These are phyloP conservation scores for Pseudopleuronectes americanus DNA, from an alignment of 2,797 vertebrate species.

Conservation along the genomic window DNA sequence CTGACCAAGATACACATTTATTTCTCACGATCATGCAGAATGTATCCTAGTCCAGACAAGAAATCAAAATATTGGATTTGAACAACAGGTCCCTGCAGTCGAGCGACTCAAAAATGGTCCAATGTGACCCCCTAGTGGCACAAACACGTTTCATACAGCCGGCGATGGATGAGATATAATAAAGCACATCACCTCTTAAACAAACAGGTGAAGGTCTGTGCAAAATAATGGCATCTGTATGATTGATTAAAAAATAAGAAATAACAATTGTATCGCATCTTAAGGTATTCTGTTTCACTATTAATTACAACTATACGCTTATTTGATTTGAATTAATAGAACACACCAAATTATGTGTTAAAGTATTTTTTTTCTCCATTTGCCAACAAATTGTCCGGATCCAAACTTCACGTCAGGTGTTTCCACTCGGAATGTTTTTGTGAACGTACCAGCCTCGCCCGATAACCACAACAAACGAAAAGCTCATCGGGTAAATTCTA, in stretches of 20 bases:
- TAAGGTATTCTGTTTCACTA: no score
- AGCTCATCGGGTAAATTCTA: constrained; percentile 36
- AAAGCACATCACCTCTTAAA: not conserved
- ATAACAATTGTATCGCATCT: no score
- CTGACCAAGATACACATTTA: not conserved
- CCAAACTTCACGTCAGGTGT: constrained; percentile 8
- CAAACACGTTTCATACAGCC: not conserved
- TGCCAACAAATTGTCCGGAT: not conserved
- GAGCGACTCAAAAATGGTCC: constrained; percentile 6
- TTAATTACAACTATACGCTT: no score
- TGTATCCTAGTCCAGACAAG: not conserved
- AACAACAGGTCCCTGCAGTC: not conserved
- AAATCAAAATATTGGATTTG: constrained; percentile 11
- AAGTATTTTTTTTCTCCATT: not conserved
- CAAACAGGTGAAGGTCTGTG: not conserved
- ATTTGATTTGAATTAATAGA: no score
- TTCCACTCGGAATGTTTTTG: constrained; percentile 73
- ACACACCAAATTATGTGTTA: no score
- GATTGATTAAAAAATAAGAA: not conserved
- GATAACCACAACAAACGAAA: constrained; percentile 1
- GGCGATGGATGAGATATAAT: no score
- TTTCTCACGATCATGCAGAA: not conserved
- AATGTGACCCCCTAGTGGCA: constrained; percentile 66
- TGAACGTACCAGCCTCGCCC: constrained; percentile 55
- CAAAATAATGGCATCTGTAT: not conserved